Percentiles rank a stretch among this genome's conserved stretches.
phyloP scores from a whole-genome alignment of 2,888 invertebrate species.

The Galeruca laticollis region DNA sequence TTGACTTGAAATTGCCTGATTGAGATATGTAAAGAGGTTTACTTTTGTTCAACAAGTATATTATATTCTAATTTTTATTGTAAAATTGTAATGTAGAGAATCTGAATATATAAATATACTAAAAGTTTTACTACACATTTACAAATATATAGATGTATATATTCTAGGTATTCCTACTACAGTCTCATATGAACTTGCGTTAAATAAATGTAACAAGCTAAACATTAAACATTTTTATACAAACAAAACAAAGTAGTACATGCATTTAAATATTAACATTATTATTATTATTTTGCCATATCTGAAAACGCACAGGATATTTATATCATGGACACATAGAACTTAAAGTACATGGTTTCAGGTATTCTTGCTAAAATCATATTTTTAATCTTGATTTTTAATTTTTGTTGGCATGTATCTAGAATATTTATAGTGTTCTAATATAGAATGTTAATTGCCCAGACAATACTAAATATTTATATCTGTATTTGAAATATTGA shows the following conservation, averaged over 20 bases:
- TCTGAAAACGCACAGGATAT: too few species aligned
- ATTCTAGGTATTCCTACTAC: conserved; percentile 1
- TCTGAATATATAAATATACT: background rate
- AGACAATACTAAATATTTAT: background rate
- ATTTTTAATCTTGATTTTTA: too few species aligned
- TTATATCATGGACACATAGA: too few species aligned
- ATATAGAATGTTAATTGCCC: too few species aligned
- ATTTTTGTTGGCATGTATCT: too few species aligned
- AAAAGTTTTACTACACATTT: background rate
- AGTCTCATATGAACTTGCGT: background rate
- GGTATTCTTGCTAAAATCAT: too few species aligned
- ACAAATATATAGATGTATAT: conserved; percentile 2
- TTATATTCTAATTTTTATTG: background rate
- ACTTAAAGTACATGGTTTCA: too few species aligned
- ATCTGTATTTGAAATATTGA: background rate
- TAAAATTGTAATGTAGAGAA: background rate
- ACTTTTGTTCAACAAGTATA: background rate
- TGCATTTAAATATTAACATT: too few species aligned
- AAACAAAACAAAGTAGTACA: too few species aligned
- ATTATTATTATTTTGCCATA: too few species aligned
- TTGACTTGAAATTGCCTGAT: conserved; percentile 1
- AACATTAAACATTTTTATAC: too few species aligned
- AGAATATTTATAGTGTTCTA: too few species aligned
- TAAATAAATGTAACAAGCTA: background rate
- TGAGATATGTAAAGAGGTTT: background rate